These are phyloP conservation scores for Cheirogaleus major DNA, from an alignment of 2,797 vertebrate species.

Conservation along the genomic window DNA sequence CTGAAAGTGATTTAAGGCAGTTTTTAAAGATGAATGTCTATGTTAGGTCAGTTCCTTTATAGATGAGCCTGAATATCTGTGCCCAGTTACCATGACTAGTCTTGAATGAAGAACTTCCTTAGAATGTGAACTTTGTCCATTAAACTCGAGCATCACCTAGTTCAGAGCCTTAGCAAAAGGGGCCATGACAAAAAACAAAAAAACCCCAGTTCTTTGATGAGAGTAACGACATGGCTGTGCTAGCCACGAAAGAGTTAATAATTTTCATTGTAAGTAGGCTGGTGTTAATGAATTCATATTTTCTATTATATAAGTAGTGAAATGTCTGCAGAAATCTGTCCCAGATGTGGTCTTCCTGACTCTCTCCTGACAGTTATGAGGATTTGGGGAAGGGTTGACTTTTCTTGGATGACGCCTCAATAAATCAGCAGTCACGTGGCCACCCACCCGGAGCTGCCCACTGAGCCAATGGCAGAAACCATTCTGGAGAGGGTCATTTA, in stretches of 20 bases:
- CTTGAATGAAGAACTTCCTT: neutral
- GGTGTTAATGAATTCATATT: neutral
- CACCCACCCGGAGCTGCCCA: accelerated
- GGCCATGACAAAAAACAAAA: neutral
- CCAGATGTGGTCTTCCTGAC: neutral
- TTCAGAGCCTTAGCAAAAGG: neutral
- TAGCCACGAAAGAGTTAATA: neutral
- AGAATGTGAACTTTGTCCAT: neutral
- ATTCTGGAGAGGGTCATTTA: neutral
- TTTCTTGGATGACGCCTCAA: neutral
- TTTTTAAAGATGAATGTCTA: neutral
- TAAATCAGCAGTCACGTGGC: neutral
- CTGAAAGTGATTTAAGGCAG: neutral
- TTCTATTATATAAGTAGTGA: neutral
- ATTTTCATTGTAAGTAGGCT: neutral
- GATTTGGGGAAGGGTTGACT: neutral
- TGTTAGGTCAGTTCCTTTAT: neutral
- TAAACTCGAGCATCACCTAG: neutral
- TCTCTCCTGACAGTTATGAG: neutral
- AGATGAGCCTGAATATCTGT: neutral
- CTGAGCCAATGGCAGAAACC: neutral
- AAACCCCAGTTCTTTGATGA: neutral
- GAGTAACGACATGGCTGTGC: accelerated
- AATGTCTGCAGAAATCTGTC: neutral
- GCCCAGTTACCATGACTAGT: neutral